Conservation (phyloP, 2,888 invertebrate genomes). For the Alviniconcha strummeri region DNA sequence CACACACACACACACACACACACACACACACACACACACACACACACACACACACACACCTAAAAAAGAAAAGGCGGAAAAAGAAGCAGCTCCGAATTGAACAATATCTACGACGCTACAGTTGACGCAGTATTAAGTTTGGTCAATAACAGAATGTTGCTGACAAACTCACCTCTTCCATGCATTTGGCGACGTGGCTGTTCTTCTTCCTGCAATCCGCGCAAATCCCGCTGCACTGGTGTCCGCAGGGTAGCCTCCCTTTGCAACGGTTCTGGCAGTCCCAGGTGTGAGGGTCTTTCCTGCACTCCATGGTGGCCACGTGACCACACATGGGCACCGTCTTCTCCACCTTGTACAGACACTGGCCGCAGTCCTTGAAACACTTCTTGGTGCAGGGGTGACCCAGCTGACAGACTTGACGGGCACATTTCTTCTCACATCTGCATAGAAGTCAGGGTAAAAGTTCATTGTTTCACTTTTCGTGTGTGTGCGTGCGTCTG, state of each 20-base stretch:
- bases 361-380: conserved; percentile 52
- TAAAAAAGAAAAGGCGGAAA: too few relatives aligned
- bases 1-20: too few relatives aligned
- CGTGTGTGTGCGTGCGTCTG: too few relatives aligned
- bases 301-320: conserved; percentile 54
- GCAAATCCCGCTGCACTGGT: conserved; percentile 33
- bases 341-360: conserved; percentile 52
- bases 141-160: too few relatives aligned
- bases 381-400: conserved; percentile 34
- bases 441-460: too few relatives aligned
- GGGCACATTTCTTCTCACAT: conserved; percentile 20
- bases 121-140: too few relatives aligned
- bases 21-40: too few relatives aligned
- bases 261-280: conserved; percentile 23
- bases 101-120: too few relatives aligned
- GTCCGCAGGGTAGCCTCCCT: conserved; percentile 33
- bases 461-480: too few relatives aligned
- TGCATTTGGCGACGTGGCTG: conserved; percentile 14
- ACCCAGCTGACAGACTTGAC: conserved; percentile 12
- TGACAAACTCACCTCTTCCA: conserved; percentile 2
- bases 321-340: conserved; percentile 63
- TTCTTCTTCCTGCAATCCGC: conserved; percentile 15
- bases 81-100: too few relatives aligned
- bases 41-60: too few relatives aligned
- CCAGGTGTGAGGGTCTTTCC: conserved; percentile 25